Evolutionary conservation across 1,140 invertebrate genomes (phyloP).

Genomic region (Nephila pilipes): DNA sequence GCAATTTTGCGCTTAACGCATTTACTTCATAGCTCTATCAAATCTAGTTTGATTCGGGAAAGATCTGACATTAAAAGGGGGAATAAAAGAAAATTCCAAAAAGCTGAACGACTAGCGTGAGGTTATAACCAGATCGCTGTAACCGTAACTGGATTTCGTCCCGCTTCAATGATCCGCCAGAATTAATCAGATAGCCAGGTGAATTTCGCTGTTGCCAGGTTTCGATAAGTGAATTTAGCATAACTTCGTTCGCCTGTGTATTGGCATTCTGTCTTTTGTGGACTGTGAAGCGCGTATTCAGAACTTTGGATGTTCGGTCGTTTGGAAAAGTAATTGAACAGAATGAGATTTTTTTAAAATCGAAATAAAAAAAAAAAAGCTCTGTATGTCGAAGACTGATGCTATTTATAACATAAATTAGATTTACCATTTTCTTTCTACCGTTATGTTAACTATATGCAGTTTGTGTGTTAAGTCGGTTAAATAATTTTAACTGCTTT

Average conservation of each 20-base stretch:
- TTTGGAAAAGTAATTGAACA: background rate
- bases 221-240: background rate
- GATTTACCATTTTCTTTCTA: no score
- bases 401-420: no score
- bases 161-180: background rate
- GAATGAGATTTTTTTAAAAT: no score
- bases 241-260: background rate
- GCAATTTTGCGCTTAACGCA: background rate
- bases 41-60: background rate
- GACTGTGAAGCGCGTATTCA: background rate
- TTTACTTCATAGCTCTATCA: background rate
- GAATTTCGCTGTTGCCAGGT: background rate
- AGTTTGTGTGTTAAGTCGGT: no score
- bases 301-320: background rate
- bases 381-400: no score
- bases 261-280: background rate
- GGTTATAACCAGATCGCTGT: background rate
- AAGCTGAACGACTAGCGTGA: background rate
- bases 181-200: background rate
- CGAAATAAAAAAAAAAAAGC: no score
- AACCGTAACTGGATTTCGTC: background rate
- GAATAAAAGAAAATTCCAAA: background rate
- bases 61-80: background rate
- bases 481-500: no score
- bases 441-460: no score